Evolutionary conservation across 2,797 vertebrate genomes (phyloP), one percentile per base, ranked within the genome.

Genomic region (Holocentrus rufus): DNA sequence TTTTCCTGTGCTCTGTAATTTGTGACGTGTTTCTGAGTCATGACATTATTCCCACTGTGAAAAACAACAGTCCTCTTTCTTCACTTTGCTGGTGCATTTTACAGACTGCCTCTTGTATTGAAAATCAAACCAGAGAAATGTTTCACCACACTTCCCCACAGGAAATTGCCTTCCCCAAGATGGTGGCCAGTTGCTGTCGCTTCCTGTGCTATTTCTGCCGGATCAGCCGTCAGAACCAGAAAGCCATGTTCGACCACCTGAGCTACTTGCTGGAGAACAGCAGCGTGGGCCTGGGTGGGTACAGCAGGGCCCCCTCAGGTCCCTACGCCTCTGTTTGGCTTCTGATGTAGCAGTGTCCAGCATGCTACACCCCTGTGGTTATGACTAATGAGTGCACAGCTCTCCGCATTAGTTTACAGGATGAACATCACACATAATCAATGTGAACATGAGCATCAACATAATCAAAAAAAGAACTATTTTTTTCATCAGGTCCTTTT

Each of bases 131-230:
- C 59, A 9, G 52, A 1, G 30, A n/a, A 36, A n/a, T 61, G 5
- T 65, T n/a, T 80, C 13, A 70, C 46, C 3, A 15, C 47, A 17
- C 10, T 57, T 82, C 70, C 25, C 75, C 73, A 57, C 92, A 95
- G 94, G 95, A 98, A 94, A 99, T 99, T n/a, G 91, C 94, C 42
- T 99, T 99, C 86, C 97, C 98, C 7, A 98, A 98, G 92, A 99
- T 99, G 98, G 98, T 99, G 77, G 98, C 98, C 68, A 99, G 97
- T 92, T 99, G 98, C 64, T 99, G 98, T 69, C 95, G 98, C 70
- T 99, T 99, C 84, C 93, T 99, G 22, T 99, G 98, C 89, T 99
- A 99, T 93, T 99, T 99, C 91, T 99, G 98, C 72, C 95, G 98
- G 72, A 99, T 99, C 82, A 99, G 98, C 83, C 95, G 98, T 2